Base-by-base conservation (phyloP, 2,797 vertebrate genomes). In the Pseudopleuronectes americanus region DNA sequence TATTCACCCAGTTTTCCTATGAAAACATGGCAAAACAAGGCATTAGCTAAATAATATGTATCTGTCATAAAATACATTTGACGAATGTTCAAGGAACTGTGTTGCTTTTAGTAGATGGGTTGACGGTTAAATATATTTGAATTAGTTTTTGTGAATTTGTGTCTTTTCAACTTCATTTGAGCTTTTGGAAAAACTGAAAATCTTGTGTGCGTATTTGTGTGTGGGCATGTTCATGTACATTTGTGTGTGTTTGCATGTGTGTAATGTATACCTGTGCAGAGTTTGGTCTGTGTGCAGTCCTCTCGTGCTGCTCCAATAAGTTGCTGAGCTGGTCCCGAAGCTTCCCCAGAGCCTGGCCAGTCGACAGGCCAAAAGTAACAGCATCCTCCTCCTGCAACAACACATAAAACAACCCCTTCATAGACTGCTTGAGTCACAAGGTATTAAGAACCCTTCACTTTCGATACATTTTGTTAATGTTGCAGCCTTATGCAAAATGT, bases 231-330 rank as follows among this genome's bases (percentile, higher is more conserved):
- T 3, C 26, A 26, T 26, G 24, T 24, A 3, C 24, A 26, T 41
- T 8, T 9, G 53, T 17, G 6, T 31, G 21, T 38, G 33, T 22
- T 22, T 23, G 33, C 45, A 17, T 45, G 16, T 38, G 14, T 13
- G 41, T 22, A 9, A 48, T 21, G 47, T 48, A 48, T 48, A 98
- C 98, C 95, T 95, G 95, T 92, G 93, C 85, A 0, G 95, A 95
- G 49, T 82, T 77, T 47, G 81, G 81, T 67, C 92, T 94, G 22
- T 90, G 93, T 81, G 17, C 79, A 9, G 94, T 89, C 60, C 92
- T 96, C 89, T 97, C 95, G 87, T 98, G 94, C 45, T 95, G 95
- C 48, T 96, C 96, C 88, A 99, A 90, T 69, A 98, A 92, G 13
- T 80, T 86, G 82, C 92, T 95, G 65, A 99, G 93, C 85, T 99